Conservation (phyloP, 2,797 vertebrate genomes). For the Botia kubotai region DNA sequence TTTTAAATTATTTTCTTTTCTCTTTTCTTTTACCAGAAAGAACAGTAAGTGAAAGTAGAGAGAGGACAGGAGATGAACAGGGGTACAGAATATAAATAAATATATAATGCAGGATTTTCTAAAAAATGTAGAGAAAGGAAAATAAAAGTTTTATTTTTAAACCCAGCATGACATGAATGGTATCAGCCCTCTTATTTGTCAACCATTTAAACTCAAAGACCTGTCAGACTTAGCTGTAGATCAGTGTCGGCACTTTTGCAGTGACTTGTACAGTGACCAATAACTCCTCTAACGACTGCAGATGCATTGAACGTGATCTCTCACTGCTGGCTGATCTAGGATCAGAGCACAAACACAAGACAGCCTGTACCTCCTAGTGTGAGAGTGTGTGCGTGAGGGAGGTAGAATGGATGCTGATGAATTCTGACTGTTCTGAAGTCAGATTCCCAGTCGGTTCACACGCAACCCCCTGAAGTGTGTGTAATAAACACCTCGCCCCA, state of each 20-base stretch:
- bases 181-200: too few relatives aligned
- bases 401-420: slow-evolving; percentile 23
- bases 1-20: not conserved
- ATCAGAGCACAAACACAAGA: not conserved
- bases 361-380: not conserved
- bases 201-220: too few relatives aligned
- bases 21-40: not conserved
- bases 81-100: too few relatives aligned
- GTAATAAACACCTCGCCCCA: slow-evolving; percentile 27
- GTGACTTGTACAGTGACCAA: not conserved
- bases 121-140: too few relatives aligned
- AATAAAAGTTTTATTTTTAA: too few relatives aligned
- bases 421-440: slow-evolving; percentile 32
- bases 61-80: not conserved
- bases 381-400: not conserved
- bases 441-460: slow-evolving; percentile 27
- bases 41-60: not conserved
- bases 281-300: not conserved
- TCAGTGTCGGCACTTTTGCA: not conserved
- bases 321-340: slow-evolving; percentile 1
- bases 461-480: slow-evolving; percentile 16
- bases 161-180: too few relatives aligned
- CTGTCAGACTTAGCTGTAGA: not conserved
- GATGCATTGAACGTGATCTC: not conserved
- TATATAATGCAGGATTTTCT: too few relatives aligned